These are phyloP conservation scores for Anabacerthia variegaticeps DNA, from an alignment of 2,797 vertebrate genomes.

Conservation along the genomic window DNA sequence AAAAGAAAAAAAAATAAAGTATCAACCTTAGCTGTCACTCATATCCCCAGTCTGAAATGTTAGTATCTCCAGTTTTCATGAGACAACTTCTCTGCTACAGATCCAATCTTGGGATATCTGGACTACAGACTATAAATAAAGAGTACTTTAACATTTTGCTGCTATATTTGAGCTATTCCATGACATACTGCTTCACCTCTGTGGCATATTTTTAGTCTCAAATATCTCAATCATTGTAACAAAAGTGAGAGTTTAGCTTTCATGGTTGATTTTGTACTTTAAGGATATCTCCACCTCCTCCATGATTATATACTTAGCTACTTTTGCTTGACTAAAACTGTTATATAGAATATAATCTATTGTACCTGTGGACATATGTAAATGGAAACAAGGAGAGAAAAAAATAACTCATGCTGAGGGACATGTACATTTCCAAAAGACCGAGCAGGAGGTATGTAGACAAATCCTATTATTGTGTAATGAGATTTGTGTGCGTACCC, in stretches of 20 bases:
- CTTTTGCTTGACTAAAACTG: constrained; percentile 53
- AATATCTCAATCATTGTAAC: constrained; percentile 6
- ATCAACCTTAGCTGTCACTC: not conserved
- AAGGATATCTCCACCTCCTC: not conserved
- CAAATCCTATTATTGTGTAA: constrained; percentile 79
- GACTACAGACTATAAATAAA: not conserved
- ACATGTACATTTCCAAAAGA: constrained; percentile 68
- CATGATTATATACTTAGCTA: constrained; percentile 10
- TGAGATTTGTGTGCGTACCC: constrained; percentile 70
- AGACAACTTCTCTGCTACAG: not conserved
- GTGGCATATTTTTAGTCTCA: not conserved
- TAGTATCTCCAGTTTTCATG: not conserved
- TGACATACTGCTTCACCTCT: not conserved
- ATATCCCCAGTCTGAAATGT: not conserved
- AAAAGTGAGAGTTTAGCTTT: constrained; percentile 14
- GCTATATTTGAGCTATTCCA: not conserved
- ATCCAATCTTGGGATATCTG: not conserved
- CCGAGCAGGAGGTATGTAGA: constrained; percentile 72
- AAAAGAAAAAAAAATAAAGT: not conserved
- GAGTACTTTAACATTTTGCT: not conserved
- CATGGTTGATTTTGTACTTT: constrained; percentile 9
- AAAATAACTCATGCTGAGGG: constrained; percentile 61
- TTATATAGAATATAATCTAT: constrained; percentile 54
- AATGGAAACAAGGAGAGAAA: constrained; percentile 45
- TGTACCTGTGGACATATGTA: constrained; percentile 61